Percentiles rank a stretch among this genome's conserved stretches.
Conservation (phyloP, 1,140 invertebrate species). For the Brachystomella parvula region DNA sequence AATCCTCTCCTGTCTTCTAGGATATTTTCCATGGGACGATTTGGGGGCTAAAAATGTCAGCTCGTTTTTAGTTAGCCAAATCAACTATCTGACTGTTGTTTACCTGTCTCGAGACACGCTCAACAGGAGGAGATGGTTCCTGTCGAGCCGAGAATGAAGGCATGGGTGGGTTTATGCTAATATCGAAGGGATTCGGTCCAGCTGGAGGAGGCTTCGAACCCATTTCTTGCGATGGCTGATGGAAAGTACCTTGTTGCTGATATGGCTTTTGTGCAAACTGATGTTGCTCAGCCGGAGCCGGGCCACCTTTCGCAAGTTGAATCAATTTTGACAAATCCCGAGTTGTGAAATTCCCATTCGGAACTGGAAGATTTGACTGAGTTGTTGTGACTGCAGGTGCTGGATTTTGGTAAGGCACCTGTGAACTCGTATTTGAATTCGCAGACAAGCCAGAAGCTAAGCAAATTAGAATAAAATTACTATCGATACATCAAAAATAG, state of each 20-base stretch:
- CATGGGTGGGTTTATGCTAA: constrained; percentile 1
- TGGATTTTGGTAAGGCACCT: neutral
- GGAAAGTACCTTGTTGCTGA: neutral
- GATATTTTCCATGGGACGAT: too few relatives aligned
- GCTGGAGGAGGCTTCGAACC: neutral
- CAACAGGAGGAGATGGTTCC: neutral
- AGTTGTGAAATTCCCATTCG: neutral
- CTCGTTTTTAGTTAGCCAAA: too few relatives aligned
- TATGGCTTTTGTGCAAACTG: neutral
- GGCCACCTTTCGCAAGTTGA: neutral
- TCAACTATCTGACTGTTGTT: too few relatives aligned
- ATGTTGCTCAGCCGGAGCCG: neutral
- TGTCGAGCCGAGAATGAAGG: neutral
- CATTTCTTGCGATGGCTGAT: neutral
- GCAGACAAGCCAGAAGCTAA: too few relatives aligned
- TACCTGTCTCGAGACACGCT: neutral
- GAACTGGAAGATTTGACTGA: neutral
- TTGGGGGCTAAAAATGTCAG: too few relatives aligned
- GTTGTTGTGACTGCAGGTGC: neutral
- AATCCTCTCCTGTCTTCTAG: too few relatives aligned
- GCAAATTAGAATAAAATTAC: too few relatives aligned
- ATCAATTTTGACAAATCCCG: constrained; percentile 3
- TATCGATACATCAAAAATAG: too few relatives aligned
- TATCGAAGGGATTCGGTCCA: neutral
- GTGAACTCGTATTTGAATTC: too few relatives aligned